Base-by-base conservation (phyloP, 1,140 invertebrate genomes). In the Aphelinus atriplicis region DNA sequence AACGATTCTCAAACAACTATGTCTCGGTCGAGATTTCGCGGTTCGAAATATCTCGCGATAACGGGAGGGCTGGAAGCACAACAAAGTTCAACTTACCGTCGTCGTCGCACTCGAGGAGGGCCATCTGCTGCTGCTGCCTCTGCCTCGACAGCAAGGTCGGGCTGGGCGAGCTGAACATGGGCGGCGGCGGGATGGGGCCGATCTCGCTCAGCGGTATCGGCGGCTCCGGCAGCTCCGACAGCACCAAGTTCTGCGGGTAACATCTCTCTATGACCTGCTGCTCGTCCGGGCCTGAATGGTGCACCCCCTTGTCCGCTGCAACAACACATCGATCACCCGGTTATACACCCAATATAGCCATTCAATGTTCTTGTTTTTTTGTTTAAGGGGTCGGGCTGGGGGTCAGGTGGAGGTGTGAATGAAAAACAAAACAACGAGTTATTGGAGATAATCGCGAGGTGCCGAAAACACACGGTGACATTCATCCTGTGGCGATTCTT, bases 171-270 rank as follows among this genome's bases (percentile, higher is more conserved):
- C 94, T 95, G 90, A 97, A 97, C 96, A 97, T 97, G 71, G 95
- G 96, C 70, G 96, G 96, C 77, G 96, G 96, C 81, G 96, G 96
- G 85, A 97, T 97, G 60, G 95, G 96, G 53, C 96, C 96, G 84
- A 97, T 97, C 84, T 97, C 96, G 71, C 95, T 96, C 10, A 97
- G 87, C 7, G 95, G 94, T 81, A 97, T 96, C 76, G 95, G 95
- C 64, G 95, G 95, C 86, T 97, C 95, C 66, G 95, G 95, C 80
- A 96, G 89, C 83, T 96, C 94, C 73, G 94, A 95, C 77, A 96
- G 90, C 88, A 94, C 91, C 77, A 95, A 88, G 62, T 87, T 88
- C 63, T 87, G 86, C 69, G 85, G 84, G 75, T 83, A 86, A 81
- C 85, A 88, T 83, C 83, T 87, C 79, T 84, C 86, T 80, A 87